phyloP scores from a whole-genome alignment of 2,113 vertebrate species.

The Grantiella picta region DNA sequence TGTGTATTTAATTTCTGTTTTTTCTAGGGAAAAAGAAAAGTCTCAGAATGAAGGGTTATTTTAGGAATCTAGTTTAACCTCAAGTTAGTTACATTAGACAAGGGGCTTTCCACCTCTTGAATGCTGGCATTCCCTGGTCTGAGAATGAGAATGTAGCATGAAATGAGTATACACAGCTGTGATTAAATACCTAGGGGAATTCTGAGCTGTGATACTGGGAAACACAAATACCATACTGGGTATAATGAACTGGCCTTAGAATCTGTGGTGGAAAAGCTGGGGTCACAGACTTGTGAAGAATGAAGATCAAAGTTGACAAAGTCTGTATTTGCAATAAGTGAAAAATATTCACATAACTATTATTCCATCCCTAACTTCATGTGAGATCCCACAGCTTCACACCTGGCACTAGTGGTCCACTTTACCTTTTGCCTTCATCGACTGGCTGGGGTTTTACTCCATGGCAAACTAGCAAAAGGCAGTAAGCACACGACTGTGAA shows the following conservation, averaged over 20 bases:
- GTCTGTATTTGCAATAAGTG: background rate
- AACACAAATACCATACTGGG: background rate
- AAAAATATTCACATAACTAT: background rate
- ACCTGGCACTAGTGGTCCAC: background rate
- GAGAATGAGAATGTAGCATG: background rate
- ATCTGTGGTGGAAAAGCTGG: background rate
- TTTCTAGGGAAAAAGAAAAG: background rate
- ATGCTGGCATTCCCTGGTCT: background rate
- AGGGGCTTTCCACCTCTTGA: slow-evolving; percentile 7
- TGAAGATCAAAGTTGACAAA: background rate
- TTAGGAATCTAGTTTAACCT: slow-evolving; percentile 25
- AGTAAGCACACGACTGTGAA: background rate
- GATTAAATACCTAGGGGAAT: slow-evolving; percentile 19
- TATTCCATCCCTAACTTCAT: background rate
- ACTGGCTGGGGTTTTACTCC: background rate
- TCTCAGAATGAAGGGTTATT: background rate
- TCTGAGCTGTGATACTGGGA: background rate
- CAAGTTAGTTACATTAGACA: background rate
- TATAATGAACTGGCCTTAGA: background rate
- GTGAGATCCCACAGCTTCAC: background rate
- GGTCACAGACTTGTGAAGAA: background rate
- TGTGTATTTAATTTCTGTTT: slow-evolving; percentile 6
- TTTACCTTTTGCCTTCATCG: background rate
- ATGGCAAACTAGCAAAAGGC: background rate
- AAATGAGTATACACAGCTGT: slow-evolving; percentile 1